phyloP scores from a whole-genome alignment of 2,888 invertebrate species.

The Nowickia ferox region DNA sequence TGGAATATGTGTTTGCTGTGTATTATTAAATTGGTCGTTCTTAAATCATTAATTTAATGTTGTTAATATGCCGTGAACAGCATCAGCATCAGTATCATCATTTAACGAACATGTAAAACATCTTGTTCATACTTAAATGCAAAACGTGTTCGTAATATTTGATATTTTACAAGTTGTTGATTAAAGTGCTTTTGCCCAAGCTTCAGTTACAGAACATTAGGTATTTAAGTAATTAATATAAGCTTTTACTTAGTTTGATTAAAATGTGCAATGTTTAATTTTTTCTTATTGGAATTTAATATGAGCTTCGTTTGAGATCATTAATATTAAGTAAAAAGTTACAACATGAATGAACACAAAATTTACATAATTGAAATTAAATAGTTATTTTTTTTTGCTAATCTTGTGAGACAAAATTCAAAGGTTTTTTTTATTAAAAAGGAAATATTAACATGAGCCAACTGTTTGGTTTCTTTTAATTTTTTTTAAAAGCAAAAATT shows the following conservation, averaged over 20 bases:
- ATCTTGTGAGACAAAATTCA: not conserved
- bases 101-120: constrained; percentile 62
- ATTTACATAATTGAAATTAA: not conserved
- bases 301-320: not conserved
- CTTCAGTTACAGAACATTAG: constrained; percentile 31
- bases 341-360: not conserved
- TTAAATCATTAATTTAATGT: constrained; percentile 61
- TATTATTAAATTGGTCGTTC: constrained; percentile 44
- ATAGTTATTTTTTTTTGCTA: too few species aligned
- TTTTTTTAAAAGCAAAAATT: too few species aligned
- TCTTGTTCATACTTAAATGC: constrained; percentile 54
- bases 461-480: too few species aligned
- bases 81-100: constrained; percentile 11
- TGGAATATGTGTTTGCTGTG: not conserved
- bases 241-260: constrained; percentile 41
- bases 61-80: constrained; percentile 58
- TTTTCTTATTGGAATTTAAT: constrained; percentile 10
- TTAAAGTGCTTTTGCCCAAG: not conserved
- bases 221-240: constrained; percentile 47
- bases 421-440: not conserved
- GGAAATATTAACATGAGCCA: not conserved
- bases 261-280: not conserved
- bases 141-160: constrained; percentile 70
- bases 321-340: not conserved
- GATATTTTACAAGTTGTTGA: constrained; percentile 36